Percentiles rank a stretch among this genome's conserved stretches.
Evolutionary conservation across 2,888 invertebrate genomes (phyloP).

Genomic region (Neoitamus cyanurus): DNA sequence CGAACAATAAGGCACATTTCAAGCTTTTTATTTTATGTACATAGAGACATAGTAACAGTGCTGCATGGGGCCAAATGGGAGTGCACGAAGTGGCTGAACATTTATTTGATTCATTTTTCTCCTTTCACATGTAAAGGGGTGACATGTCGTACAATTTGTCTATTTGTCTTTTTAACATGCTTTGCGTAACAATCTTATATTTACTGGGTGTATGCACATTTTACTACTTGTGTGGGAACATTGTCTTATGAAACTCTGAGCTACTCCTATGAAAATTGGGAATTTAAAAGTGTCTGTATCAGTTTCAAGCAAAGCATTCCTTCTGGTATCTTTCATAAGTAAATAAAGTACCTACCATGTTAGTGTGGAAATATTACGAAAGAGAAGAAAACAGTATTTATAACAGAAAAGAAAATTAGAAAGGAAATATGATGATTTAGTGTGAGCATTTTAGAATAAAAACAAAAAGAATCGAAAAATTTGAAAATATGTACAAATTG

Average conservation of each 20-base stretch:
- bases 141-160: not conserved
- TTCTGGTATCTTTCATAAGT: not conserved
- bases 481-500: not conserved
- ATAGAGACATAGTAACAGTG: not conserved
- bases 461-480: not conserved
- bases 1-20: conserved; percentile 25
- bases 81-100: not conserved
- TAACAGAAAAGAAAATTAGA: not conserved
- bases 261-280: not conserved
- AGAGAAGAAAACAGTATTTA: not conserved
- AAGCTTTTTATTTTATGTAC: conserved; percentile 10
- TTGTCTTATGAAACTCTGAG: not conserved
- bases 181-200: not conserved
- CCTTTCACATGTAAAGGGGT: not conserved
- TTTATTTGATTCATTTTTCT: not conserved
- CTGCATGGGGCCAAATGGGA: not conserved
- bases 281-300: not conserved
- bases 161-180: not conserved
- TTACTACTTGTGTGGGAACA: not conserved
- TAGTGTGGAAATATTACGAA: not conserved
- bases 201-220: not conserved
- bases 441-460: not conserved
- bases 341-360: not conserved
- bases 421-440: not conserved
- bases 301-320: not conserved